Conservation (phyloP, 2,888 invertebrate species). For the Pasiphila rectangulata region DNA sequence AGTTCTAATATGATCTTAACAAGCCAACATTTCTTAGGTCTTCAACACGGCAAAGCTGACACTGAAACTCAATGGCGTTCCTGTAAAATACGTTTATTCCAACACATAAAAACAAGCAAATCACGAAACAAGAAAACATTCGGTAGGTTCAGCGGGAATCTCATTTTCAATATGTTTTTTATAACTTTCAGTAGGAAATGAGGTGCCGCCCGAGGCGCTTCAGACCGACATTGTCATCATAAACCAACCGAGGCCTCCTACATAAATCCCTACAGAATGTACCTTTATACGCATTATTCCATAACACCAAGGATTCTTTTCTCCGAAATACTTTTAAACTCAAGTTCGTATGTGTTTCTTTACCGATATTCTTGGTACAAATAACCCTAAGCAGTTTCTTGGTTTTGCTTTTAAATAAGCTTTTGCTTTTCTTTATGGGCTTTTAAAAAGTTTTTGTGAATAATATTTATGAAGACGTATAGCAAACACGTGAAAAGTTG, state of each 20-base stretch:
- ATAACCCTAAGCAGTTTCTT: constrained; percentile 9
- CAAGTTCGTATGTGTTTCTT: constrained; percentile 50
- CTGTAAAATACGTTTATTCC: constrained; percentile 66
- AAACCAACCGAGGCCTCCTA: constrained; percentile 75
- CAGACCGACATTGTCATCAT: constrained; percentile 74
- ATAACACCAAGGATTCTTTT: constrained; percentile 64
- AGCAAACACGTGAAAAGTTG: too few species aligned
- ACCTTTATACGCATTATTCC: constrained; percentile 78
- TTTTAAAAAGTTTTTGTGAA: too few species aligned
- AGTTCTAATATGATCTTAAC: not conserved
- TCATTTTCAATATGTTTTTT: constrained; percentile 82
- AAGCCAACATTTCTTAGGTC: not conserved
- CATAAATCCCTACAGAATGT: constrained; percentile 77
- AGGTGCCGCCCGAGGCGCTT: constrained; percentile 72
- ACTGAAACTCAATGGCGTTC: constrained; percentile 45
- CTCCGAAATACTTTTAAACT: constrained; percentile 64
- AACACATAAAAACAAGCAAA: constrained; percentile 75
- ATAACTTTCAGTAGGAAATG: constrained; percentile 80
- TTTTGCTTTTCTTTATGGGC: too few species aligned
- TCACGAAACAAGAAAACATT: constrained; percentile 79
- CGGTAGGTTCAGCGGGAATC: constrained; percentile 72
- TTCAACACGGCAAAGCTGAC: constrained; percentile 33
- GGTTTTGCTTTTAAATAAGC: constrained; percentile 1
- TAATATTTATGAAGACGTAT: too few species aligned
- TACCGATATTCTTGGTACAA: constrained; percentile 38